Evolutionary conservation across 2,797 vertebrate species (phyloP).

Genomic region (Argentina silus): DNA sequence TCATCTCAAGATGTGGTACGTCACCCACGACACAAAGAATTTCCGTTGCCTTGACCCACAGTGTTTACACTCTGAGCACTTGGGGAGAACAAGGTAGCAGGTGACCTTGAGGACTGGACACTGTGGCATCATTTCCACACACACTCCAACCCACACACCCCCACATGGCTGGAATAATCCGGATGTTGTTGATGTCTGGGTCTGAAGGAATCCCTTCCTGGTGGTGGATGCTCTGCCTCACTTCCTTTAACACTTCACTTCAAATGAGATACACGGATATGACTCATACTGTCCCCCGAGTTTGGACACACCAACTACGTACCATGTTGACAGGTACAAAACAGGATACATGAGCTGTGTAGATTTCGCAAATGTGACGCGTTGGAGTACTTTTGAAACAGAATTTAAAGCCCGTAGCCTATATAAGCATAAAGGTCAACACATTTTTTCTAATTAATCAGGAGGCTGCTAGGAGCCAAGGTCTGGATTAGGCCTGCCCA

Average conservation of each 20-base stretch:
- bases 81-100: conserved; percentile 52
- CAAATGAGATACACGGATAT: conserved; percentile 80
- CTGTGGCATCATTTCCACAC: conserved; percentile 73
- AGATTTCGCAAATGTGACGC: conserved; percentile 8
- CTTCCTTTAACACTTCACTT: conserved; percentile 81
- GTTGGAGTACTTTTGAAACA: too few species aligned
- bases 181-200: conserved; percentile 80
- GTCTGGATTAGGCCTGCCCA: too few species aligned
- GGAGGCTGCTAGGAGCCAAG: too few species aligned
- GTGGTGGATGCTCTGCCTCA: conserved; percentile 68
- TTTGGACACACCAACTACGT: conserved; percentile 65
- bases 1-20: conserved; percentile 60
- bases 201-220: conserved; percentile 83
- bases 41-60: conserved; percentile 72
- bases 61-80: conserved; percentile 66
- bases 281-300: conserved; percentile 73
- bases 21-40: conserved; percentile 64
- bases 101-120: conserved; percentile 74
- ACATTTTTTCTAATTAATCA: too few species aligned
- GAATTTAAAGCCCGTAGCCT: too few species aligned
- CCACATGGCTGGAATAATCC: conserved; percentile 59
- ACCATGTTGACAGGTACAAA: conserved; percentile 79
- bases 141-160: conserved; percentile 46
- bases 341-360: conserved; percentile 74
- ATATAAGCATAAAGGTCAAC: too few species aligned